Evolutionary conservation across 2,113 vertebrate genomes (phyloP).

Genomic region (Cathartes aura): DNA sequence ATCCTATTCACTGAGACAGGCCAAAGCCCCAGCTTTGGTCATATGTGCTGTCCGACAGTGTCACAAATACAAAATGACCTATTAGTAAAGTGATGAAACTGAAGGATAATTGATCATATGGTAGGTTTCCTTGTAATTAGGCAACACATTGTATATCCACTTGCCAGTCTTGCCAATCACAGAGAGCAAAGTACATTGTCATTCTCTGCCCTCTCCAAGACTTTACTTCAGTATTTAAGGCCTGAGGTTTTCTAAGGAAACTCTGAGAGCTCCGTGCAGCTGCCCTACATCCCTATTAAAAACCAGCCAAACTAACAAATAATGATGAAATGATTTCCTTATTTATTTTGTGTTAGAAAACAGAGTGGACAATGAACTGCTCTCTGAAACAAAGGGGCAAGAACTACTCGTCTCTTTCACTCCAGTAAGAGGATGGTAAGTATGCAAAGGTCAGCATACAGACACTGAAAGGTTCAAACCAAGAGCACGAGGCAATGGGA

Average conservation of each 20-base stretch:
- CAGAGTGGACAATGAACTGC: slow-evolving; percentile 37
- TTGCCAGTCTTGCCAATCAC: background rate
- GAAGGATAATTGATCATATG: background rate
- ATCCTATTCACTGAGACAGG: background rate
- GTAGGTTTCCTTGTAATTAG: background rate
- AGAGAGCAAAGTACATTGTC: background rate
- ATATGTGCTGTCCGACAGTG: background rate
- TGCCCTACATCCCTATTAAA: slow-evolving; percentile 40
- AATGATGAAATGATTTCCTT: slow-evolving; percentile 55
- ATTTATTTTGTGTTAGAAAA: slow-evolving; percentile 66
- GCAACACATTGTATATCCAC: background rate
- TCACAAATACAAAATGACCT: background rate
- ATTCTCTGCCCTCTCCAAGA: background rate
- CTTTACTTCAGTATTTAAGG: background rate
- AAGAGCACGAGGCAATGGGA: slow-evolving; percentile 5
- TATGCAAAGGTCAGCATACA: slow-evolving; percentile 9
- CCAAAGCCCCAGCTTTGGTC: background rate
- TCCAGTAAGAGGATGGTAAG: slow-evolving; percentile 31
- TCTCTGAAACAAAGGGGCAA: slow-evolving; percentile 57
- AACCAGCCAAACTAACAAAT: slow-evolving; percentile 55
- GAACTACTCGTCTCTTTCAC: slow-evolving; percentile 18
- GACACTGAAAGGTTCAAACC: slow-evolving; percentile 31
- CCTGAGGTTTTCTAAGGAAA: slow-evolving; percentile 31
- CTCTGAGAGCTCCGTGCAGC: background rate
- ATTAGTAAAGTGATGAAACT: background rate